Evolutionary conservation across 64 coral and sea anemone genomes (phyloP).

Genomic region (Actinia tenebrosa): DNA sequence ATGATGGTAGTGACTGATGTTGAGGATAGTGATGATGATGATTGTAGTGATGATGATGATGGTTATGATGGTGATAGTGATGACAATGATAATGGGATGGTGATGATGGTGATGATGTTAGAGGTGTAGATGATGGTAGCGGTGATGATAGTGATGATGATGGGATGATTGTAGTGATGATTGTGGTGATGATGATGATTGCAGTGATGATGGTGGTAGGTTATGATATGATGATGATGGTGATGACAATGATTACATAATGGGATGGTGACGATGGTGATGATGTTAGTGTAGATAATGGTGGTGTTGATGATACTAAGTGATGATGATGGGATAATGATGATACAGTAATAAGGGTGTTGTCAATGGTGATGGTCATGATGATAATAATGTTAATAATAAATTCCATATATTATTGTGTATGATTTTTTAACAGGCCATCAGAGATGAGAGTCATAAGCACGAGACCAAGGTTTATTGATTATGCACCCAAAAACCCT

Average conservation of each 20-base stretch:
- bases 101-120: too few species aligned
- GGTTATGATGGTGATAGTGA: too few species aligned
- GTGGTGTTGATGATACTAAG: not conserved
- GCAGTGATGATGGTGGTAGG: too few species aligned
- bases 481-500: constrained; percentile 38
- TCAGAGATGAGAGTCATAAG: constrained; percentile 73
- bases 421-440: constrained; percentile 50
- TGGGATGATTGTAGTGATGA: not conserved
- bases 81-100: too few species aligned
- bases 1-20: not conserved
- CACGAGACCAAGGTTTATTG: constrained; percentile 51
- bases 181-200: not conserved
- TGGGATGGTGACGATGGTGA: too few species aligned
- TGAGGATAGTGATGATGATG: not conserved
- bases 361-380: too few species aligned
- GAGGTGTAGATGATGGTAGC: not conserved
- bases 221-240: too few species aligned
- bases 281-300: too few species aligned
- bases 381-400: too few species aligned
- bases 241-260: not conserved
- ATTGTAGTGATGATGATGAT: too few species aligned
- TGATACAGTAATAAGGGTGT: not conserved
- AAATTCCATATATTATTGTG: too few species aligned
- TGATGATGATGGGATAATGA: too few species aligned
- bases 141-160: not conserved